Evolutionary conservation across 1,140 invertebrate species (phyloP).

Genomic region (Drosophila asahinai): DNA sequence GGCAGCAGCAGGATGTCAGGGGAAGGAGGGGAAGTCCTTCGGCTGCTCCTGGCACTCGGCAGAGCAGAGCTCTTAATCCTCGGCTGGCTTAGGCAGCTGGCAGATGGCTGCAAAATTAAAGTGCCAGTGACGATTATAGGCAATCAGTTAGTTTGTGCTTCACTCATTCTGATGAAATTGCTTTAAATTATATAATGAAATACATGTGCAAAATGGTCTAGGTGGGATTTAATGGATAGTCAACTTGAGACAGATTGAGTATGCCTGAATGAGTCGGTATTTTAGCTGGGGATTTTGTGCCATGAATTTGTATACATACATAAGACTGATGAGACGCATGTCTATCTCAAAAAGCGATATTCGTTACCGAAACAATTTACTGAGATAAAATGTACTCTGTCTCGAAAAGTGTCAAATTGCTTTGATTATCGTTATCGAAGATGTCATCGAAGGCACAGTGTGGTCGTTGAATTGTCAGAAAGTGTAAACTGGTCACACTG

Average conservation of each 20-base stretch:
- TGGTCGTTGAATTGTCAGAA: background rate
- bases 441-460: too few species aligned
- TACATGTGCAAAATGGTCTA: slow-evolving; percentile 10
- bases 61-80: slow-evolving; percentile 63
- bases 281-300: slow-evolving; percentile 3
- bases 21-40: background rate
- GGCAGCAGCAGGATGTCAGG: background rate
- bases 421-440: background rate
- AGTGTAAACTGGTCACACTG: background rate
- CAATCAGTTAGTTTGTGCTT: slow-evolving; percentile 64
- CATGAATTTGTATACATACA: background rate
- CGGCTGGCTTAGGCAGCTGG: slow-evolving; percentile 64
- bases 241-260: slow-evolving; percentile 7
- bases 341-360: background rate
- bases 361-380: background rate
- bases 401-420: background rate
- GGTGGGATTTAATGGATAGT: slow-evolving; percentile 3
- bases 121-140: slow-evolving; percentile 67
- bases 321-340: background rate
- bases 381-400: too few species aligned
- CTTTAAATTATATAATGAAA: slow-evolving; percentile 33
- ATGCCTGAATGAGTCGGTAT: background rate
- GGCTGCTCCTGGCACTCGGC: slow-evolving; percentile 4
- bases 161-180: slow-evolving; percentile 38
- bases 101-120: slow-evolving; percentile 74